phyloP scores from a whole-genome alignment of 1,140 invertebrate genomes.

The Plutomurus gul region DNA sequence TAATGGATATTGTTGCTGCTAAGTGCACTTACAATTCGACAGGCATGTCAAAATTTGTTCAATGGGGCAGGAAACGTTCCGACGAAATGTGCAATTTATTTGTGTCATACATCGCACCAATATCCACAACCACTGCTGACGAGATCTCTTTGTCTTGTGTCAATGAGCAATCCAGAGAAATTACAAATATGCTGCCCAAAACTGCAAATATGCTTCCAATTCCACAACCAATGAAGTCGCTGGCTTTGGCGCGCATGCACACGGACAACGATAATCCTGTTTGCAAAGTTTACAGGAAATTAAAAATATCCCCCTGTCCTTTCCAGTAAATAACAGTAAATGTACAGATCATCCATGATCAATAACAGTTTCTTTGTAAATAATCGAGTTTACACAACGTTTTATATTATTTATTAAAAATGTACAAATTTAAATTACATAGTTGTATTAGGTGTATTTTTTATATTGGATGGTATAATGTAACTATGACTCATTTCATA shows the following conservation, averaged over 20 bases:
- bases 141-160: conserved; percentile 15
- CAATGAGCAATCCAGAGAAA: not conserved
- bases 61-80: not conserved
- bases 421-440: too few species aligned
- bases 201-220: not conserved
- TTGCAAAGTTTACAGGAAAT: not conserved
- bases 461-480: too few species aligned
- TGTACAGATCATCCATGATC: too few species aligned
- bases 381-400: too few species aligned
- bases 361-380: too few species aligned
- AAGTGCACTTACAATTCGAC: conserved; percentile 11
- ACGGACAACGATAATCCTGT: not conserved
- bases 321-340: too few species aligned
- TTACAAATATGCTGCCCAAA: not conserved
- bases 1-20: not conserved
- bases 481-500: too few species aligned
- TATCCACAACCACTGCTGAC: not conserved
- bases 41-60: not conserved
- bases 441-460: too few species aligned
- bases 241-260: not conserved
- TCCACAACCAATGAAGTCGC: not conserved
- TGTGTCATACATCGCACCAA: not conserved
- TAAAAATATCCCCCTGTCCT: not conserved
- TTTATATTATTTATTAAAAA: too few species aligned
- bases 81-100: conserved; percentile 39